phyloP scores from a whole-genome alignment of 2,888 invertebrate genomes.

The Volucella zonaria region DNA sequence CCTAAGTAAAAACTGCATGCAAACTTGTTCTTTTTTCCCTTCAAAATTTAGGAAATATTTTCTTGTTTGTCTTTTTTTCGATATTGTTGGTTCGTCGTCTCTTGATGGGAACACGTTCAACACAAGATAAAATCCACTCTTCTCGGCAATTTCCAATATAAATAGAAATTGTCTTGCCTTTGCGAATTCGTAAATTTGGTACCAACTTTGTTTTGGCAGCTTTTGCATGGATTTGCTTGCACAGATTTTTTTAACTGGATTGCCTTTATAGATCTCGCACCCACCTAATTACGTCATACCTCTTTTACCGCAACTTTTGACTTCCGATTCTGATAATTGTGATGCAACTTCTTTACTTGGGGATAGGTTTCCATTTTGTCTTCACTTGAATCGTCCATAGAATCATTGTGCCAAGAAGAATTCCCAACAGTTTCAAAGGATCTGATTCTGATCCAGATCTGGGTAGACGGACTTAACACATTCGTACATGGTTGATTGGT shows the following conservation, averaged over 20 bases:
- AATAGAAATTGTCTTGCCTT: slow-evolving; percentile 17
- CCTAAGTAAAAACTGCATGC: slow-evolving; percentile 8
- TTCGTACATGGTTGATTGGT: not conserved
- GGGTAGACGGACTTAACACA: slow-evolving; percentile 5
- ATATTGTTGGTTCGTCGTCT: not conserved
- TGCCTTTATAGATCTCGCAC: not conserved
- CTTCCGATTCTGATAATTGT: not conserved
- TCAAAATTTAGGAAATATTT: no score
- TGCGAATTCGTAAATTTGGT: not conserved
- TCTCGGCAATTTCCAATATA: slow-evolving; percentile 5
- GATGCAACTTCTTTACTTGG: no score
- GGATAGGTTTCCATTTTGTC: not conserved
- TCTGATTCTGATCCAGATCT: slow-evolving; percentile 10
- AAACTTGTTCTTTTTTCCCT: no score
- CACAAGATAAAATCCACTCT: slow-evolving; percentile 17
- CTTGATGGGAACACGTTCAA: slow-evolving; percentile 15
- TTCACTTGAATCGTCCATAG: slow-evolving; percentile 8
- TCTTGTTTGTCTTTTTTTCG: no score
- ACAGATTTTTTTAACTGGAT: slow-evolving; percentile 1
- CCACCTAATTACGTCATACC: not conserved
- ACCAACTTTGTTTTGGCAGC: slow-evolving; percentile 8
- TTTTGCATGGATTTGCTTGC: slow-evolving; percentile 7
- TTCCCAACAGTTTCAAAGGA: slow-evolving; percentile 12
- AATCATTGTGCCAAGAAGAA: slow-evolving; percentile 15
- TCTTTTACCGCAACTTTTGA: not conserved